A percentile compares a stretch with the other conserved stretches of the same genome.
Evolutionary conservation across 92 coral and sea anemone genomes (phyloP).

Genomic region (Paragorgia papillata): DNA sequence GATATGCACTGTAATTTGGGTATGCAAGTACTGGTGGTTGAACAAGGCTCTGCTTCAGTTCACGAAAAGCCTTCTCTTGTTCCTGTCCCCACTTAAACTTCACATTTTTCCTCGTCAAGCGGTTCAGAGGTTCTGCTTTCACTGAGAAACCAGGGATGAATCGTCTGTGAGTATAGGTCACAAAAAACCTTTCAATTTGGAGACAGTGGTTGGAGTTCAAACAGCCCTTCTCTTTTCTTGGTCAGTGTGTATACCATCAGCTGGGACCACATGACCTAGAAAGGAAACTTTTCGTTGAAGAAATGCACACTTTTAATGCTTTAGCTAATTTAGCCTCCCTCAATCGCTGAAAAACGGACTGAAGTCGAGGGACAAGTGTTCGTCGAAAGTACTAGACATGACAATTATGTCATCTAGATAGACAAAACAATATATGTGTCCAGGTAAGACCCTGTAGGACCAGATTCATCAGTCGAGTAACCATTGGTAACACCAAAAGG

Average conservation of each 20-base stretch:
- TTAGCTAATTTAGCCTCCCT: constrained; percentile 34
- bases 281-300: constrained; percentile 48
- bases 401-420: no score
- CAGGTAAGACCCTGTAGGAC: constrained; percentile 3
- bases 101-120: constrained; percentile 23
- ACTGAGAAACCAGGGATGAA: constrained; percentile 43
- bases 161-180: constrained; percentile 38
- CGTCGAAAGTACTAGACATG: no score
- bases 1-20: constrained; percentile 37
- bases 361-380: no score
- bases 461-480: background rate
- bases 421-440: background rate
- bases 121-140: constrained; percentile 48
- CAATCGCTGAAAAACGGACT: background rate
- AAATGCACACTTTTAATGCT: constrained; percentile 48
- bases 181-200: constrained; percentile 47
- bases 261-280: constrained; percentile 54
- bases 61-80: constrained; percentile 40
- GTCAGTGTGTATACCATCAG: constrained; percentile 47
- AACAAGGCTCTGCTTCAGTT: constrained; percentile 36
- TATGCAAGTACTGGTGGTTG: constrained; percentile 45
- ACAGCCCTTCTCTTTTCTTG: constrained; percentile 46
- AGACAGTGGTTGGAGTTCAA: constrained; percentile 11
- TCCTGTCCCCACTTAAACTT: constrained; percentile 53
- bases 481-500: constrained; percentile 44